Percentiles rank a stretch among this genome's conserved stretches.
phyloP scores from a whole-genome alignment of 1,140 invertebrate species.

The Holcopasites calliopsidis region DNA sequence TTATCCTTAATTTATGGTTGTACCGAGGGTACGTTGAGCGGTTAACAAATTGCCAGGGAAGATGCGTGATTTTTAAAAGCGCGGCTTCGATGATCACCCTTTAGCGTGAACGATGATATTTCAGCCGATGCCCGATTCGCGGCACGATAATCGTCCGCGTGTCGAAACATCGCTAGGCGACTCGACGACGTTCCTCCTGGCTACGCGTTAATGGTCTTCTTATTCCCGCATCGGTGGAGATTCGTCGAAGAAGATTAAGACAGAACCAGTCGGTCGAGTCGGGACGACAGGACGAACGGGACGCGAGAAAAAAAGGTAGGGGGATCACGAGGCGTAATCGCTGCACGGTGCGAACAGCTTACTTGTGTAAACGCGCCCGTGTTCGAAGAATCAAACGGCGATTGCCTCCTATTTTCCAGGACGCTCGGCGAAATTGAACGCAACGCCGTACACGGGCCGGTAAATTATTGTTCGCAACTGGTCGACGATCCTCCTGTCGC shows the following conservation, averaged over 20 bases:
- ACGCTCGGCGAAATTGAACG: constrained; percentile 6
- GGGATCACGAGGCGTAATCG: constrained; percentile 35
- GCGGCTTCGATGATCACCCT: background rate
- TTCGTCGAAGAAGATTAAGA: constrained; percentile 69
- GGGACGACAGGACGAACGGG: constrained; percentile 39
- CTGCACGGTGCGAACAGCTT: constrained; percentile 39
- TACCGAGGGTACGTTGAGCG: constrained; percentile 31
- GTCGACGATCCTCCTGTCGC: too few species aligned
- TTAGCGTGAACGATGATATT: background rate
- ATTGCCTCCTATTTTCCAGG: constrained; percentile 11
- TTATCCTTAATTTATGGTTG: constrained; percentile 38
- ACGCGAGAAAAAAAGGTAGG: constrained; percentile 5
- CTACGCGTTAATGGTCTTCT: constrained; percentile 30
- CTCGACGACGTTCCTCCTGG: constrained; percentile 7
- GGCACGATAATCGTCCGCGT: background rate
- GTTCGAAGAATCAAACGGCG: background rate
- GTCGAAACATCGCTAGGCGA: constrained; percentile 31
- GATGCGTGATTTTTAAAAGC: constrained; percentile 10
- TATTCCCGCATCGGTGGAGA: constrained; percentile 44
- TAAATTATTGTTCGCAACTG: constrained; percentile 15
- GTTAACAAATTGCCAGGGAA: constrained; percentile 41
- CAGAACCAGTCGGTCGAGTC: constrained; percentile 57
- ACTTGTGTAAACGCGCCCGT: constrained; percentile 32
- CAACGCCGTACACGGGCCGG: background rate
- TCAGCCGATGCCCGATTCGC: background rate